phyloP scores from a whole-genome alignment of 1,140 invertebrate species.

The Medauroidea extradentata region DNA sequence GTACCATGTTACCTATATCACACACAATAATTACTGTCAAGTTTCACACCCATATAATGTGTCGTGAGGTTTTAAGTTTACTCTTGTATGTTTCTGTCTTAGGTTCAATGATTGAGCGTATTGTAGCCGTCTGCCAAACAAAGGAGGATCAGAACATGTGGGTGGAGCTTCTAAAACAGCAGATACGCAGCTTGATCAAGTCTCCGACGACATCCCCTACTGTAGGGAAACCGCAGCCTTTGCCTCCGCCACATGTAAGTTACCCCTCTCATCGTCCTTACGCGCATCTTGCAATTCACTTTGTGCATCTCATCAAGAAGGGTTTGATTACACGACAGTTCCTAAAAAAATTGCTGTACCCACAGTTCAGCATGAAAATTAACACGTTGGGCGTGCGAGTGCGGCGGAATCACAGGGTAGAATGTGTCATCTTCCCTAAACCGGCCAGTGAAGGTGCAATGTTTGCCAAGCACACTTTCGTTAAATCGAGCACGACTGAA shows the following conservation, averaged over 20 bases:
- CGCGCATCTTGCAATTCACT: constrained; percentile 66
- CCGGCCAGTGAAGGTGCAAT: constrained; percentile 44
- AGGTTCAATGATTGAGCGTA: constrained; percentile 86
- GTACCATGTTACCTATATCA: too few species aligned
- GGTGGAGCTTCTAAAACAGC: constrained; percentile 71
- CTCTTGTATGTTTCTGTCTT: constrained; percentile 23
- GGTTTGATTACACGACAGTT: constrained; percentile 64
- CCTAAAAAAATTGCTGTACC: constrained; percentile 66
- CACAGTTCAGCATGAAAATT: constrained; percentile 50
- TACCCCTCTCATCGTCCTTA: constrained; percentile 60
- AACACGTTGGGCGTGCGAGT: constrained; percentile 48
- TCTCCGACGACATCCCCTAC: constrained; percentile 42
- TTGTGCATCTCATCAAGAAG: constrained; percentile 64
- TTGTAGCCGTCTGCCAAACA: constrained; percentile 79
- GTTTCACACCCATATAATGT: too few species aligned
- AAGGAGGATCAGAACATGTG: constrained; percentile 80
- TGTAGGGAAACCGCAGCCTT: constrained; percentile 43
- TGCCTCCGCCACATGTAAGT: constrained; percentile 54
- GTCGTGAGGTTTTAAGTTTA: too few species aligned
- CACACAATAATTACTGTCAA: too few species aligned
- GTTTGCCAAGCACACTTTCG: constrained; percentile 4
- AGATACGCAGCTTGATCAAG: constrained; percentile 51
- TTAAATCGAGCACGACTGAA: constrained; percentile 5
- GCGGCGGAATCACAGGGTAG: constrained; percentile 50
- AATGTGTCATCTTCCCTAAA: constrained; percentile 48